phyloP scores from a whole-genome alignment of 2,797 vertebrate genomes.

The Linurgus olivaceus region DNA sequence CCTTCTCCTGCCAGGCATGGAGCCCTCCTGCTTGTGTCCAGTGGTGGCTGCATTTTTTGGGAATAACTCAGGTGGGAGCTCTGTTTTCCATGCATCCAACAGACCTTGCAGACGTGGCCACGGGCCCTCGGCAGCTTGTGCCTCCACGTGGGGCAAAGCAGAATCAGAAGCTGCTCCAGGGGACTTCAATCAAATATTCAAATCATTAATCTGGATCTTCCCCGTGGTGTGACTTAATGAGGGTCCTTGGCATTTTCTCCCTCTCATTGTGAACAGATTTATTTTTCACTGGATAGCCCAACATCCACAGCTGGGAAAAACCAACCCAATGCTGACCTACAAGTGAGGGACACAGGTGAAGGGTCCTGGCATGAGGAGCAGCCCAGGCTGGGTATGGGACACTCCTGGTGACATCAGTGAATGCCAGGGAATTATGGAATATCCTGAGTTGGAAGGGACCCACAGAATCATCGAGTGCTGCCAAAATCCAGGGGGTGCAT shows the following conservation, averaged over 20 bases:
- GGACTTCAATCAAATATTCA: neutral
- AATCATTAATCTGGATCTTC: neutral
- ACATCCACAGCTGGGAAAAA: neutral
- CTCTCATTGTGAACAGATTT: neutral
- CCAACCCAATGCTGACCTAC: fast-evolving
- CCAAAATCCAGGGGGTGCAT: neutral
- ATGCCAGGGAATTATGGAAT: neutral
- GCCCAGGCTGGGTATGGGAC: neutral
- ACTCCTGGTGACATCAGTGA: neutral
- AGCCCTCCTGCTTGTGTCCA: neutral
- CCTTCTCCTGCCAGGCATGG: neutral
- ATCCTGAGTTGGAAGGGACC: neutral
- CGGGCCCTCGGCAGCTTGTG: fast-evolving
- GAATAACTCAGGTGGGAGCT: neutral
- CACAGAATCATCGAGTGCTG: fast-evolving
- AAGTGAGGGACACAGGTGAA: neutral
- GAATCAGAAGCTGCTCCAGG: neutral
- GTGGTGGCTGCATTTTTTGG: fast-evolving
- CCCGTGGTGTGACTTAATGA: neutral
- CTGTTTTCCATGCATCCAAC: neutral
- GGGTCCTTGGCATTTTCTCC: neutral
- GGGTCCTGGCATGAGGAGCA: neutral
- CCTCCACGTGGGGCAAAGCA: neutral
- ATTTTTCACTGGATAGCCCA: neutral
- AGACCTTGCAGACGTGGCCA: neutral